These are phyloP conservation scores for Meteorus sp. DNA, from an alignment of 1,140 invertebrate species.

Conservation along the genomic window DNA sequence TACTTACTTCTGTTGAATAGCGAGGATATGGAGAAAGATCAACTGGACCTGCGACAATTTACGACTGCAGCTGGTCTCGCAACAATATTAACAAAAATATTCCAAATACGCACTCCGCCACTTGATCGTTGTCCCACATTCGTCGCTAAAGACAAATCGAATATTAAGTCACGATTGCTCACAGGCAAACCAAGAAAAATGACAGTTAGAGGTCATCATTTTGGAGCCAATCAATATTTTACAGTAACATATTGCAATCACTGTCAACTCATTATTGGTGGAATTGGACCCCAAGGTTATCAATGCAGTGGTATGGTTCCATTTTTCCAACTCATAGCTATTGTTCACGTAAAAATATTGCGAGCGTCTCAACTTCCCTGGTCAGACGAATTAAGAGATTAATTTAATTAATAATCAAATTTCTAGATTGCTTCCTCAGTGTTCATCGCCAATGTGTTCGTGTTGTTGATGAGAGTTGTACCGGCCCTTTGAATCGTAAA, in stretches of 20 bases:
- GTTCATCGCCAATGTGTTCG: constrained; percentile 84
- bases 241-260: constrained; percentile 90
- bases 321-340: constrained; percentile 12
- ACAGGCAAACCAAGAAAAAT: constrained; percentile 77
- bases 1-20: constrained; percentile 49
- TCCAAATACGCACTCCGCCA: constrained; percentile 65
- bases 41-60: constrained; percentile 67
- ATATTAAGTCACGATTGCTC: constrained; percentile 69
- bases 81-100: constrained; percentile 76
- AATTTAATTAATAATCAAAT: neutral
- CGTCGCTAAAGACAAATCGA: constrained; percentile 82
- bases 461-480: constrained; percentile 81
- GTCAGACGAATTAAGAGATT: too few relatives aligned
- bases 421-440: constrained; percentile 82
- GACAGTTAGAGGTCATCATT: constrained; percentile 85
- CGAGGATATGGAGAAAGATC: constrained; percentile 73
- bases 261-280: constrained; percentile 90
- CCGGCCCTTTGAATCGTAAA: constrained; percentile 73
- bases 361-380: too few relatives aligned
- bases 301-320: constrained; percentile 76
- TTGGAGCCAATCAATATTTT: constrained; percentile 85
- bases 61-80: constrained; percentile 77
- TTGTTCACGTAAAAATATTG: too few relatives aligned
- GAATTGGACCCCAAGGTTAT: constrained; percentile 92
- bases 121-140: constrained; percentile 75